Evolutionary conservation across 2,888 invertebrate genomes (phyloP).

Genomic region (Eilema depressum): DNA sequence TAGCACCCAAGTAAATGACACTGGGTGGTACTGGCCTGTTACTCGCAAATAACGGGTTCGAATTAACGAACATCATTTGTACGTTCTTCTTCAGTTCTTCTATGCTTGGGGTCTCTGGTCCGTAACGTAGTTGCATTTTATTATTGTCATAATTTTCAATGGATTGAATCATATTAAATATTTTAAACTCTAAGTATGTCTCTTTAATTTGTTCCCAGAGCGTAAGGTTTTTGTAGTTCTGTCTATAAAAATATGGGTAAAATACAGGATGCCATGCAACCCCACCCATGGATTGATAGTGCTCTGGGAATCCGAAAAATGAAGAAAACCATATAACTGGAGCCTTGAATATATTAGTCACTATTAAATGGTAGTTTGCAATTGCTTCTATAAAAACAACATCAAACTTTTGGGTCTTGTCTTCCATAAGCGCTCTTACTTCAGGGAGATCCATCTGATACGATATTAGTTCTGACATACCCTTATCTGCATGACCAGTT

Average conservation of each 20-base stretch:
- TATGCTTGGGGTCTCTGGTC: conserved; percentile 45
- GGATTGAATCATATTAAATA: conserved; percentile 25
- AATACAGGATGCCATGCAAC: conserved; percentile 48
- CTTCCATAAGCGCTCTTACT: conserved; percentile 44
- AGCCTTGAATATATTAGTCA: conserved; percentile 53
- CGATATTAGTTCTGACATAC: conserved; percentile 19
- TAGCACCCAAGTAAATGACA: conserved; percentile 52
- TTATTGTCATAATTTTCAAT: conserved; percentile 39
- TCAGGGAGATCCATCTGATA: conserved; percentile 32
- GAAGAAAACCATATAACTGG: conserved; percentile 55
- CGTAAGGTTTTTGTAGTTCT: conserved; percentile 38
- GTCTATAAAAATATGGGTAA: conserved; percentile 45
- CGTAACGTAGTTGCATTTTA: conserved; percentile 49
- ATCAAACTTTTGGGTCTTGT: conserved; percentile 58
- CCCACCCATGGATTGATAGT: conserved; percentile 49
- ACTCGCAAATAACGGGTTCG: conserved; percentile 51
- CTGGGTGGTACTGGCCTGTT: conserved; percentile 60
- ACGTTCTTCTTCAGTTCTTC: conserved; percentile 53
- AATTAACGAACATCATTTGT: conserved; percentile 56
- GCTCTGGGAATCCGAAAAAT: conserved; percentile 43
- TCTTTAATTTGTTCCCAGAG: conserved; percentile 46
- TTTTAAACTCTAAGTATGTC: conserved; percentile 38
- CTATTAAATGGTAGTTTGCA: conserved; percentile 44
- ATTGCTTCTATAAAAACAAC: conserved; percentile 54
- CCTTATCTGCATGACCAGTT: conserved; percentile 14